Conservation (phyloP, 2,888 invertebrate genomes). For the Eupithecia dodoneata region DNA sequence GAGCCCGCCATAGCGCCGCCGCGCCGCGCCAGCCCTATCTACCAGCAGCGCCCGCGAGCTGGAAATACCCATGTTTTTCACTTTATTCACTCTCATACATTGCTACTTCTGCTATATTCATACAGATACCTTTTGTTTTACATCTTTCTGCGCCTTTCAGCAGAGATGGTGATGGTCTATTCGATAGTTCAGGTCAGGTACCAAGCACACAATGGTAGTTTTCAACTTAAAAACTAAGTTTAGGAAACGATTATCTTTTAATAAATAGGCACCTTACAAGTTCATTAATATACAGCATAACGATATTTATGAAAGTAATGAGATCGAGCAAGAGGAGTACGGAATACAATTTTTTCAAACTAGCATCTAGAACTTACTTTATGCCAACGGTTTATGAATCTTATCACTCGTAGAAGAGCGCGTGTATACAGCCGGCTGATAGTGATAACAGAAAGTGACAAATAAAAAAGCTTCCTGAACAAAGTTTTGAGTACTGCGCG, state of each 20-base stretch:
- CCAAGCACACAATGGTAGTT: neutral
- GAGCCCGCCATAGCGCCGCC: constrained; percentile 53
- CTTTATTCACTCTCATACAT: constrained; percentile 41
- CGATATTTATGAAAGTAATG: neutral
- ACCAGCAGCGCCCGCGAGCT: constrained; percentile 46
- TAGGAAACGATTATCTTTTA: neutral
- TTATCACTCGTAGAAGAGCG: constrained; percentile 57
- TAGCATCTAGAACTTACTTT: constrained; percentile 39
- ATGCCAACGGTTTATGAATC: constrained; percentile 53
- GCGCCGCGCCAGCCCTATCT: constrained; percentile 58
- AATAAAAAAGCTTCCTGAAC: constrained; percentile 82
- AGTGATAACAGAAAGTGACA: constrained; percentile 82
- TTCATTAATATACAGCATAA: neutral
- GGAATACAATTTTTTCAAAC: neutral
- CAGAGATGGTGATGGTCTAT: neutral
- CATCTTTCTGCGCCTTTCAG: neutral
- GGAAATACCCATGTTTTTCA: constrained; percentile 59
- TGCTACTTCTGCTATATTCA: constrained; percentile 19
- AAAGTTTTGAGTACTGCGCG: constrained; percentile 82
- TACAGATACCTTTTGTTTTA: constrained; percentile 11
- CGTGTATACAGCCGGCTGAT: constrained; percentile 73
- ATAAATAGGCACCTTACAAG: neutral
- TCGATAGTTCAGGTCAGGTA: neutral
- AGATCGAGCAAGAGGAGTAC: neutral
- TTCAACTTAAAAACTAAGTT: neutral